Conservation (phyloP, 2,797 vertebrate species). For the Hypotaenidia okinawae region DNA sequence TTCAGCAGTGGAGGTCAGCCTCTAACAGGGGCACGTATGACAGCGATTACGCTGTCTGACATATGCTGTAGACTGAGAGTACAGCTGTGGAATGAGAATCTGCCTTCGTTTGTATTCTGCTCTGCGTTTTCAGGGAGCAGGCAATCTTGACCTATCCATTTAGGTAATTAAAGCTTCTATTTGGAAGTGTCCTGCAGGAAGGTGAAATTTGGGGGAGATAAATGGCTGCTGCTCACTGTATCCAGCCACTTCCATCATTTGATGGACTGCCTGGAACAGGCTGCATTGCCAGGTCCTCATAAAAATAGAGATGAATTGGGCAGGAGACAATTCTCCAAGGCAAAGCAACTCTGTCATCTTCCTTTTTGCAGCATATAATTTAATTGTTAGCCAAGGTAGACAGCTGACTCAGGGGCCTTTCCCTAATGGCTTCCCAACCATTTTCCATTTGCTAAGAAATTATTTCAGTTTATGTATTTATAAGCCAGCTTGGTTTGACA, state of each 20-base stretch:
- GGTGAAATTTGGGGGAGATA: conserved; percentile 82
- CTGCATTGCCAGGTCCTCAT: conserved; percentile 78
- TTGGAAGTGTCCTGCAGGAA: conserved; percentile 85
- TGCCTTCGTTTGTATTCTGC: conserved; percentile 78
- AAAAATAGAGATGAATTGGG: conserved; percentile 82
- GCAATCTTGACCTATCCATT: conserved; percentile 83
- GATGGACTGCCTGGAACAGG: conserved; percentile 78
- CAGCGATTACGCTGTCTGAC: conserved; percentile 71
- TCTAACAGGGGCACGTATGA: conserved; percentile 76
- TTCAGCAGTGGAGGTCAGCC: conserved; percentile 77
- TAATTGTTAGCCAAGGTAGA: conserved; percentile 79
- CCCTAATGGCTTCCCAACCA: conserved; percentile 54
- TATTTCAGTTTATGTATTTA: conserved; percentile 72
- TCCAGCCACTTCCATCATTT: conserved; percentile 75
- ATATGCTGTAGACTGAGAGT: conserved; percentile 65
- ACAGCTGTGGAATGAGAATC: conserved; percentile 48
- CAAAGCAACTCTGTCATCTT: conserved; percentile 79
- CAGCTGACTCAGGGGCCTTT: conserved; percentile 68
- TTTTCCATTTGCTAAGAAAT: conserved; percentile 68
- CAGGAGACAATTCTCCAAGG: conserved; percentile 77
- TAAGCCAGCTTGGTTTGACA: conserved; percentile 68
- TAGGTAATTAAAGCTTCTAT: conserved; percentile 85
- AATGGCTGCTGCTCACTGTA: conserved; percentile 73
- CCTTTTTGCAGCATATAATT: conserved; percentile 77
- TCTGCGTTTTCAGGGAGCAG: conserved; percentile 77